Conservation (phyloP, 2,888 invertebrate species). For the Diaphora mendica region DNA sequence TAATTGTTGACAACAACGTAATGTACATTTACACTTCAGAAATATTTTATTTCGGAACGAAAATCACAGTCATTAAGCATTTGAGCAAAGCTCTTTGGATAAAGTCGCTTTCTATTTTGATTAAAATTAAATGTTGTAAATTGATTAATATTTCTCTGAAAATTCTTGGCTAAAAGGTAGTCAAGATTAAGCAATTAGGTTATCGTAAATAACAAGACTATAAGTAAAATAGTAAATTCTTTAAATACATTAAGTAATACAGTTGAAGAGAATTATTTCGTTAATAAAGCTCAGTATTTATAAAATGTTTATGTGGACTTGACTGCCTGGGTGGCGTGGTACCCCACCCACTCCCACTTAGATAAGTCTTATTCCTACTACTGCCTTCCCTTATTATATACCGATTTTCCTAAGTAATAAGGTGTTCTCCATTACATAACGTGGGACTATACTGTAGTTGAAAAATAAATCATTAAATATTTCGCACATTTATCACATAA, state of each 20-base stretch:
- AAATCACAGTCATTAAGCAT: conserved; percentile 26
- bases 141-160: conserved; percentile 30
- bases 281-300: no score
- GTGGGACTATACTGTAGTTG: no score
- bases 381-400: no score
- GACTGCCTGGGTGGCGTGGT: no score
- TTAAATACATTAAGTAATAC: neutral
- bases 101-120: conserved; percentile 29
- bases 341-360: no score
- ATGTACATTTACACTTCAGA: neutral
- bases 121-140: conserved; percentile 31
- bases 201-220: conserved; percentile 36
- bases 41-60: conserved; percentile 2
- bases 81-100: conserved; percentile 29
- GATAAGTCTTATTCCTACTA: no score
- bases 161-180: conserved; percentile 30
- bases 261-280: neutral
- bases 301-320: no score
- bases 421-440: no score
- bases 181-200: conserved; percentile 34
- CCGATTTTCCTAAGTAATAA: no score
- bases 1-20: neutral
- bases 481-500: no score
- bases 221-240: conserved; percentile 28
- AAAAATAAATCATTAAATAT: no score